Percentiles rank a stretch among this genome's conserved stretches.
These are phyloP conservation scores for Callipepla squamata DNA, from an alignment of 2,113 vertebrate species.

Conservation along the genomic window DNA sequence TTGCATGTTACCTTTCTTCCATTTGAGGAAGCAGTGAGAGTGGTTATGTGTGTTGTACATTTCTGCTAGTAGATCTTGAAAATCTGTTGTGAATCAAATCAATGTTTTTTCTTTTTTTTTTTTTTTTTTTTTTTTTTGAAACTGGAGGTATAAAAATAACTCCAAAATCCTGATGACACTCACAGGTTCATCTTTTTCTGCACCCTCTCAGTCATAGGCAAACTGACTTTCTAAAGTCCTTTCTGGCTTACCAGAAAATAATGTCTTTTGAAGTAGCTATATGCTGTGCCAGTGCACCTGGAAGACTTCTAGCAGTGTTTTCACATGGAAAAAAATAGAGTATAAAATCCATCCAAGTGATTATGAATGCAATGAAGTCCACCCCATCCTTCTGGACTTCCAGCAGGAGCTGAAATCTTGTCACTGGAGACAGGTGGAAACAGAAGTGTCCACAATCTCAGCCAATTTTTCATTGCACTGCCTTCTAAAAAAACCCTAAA, in stretches of 20 bases:
- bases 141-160: neutral
- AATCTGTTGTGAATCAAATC: neutral
- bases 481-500: neutral
- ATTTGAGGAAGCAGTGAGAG: neutral
- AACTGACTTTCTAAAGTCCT: neutral
- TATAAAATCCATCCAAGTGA: neutral
- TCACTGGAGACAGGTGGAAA: neutral
- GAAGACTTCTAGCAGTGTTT: neutral
- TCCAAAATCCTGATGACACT: neutral
- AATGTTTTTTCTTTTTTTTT: too few relatives aligned
- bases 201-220: neutral
- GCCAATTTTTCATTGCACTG: neutral
- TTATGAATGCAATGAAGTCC: neutral
- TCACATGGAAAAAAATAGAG: neutral
- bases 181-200: neutral
- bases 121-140: neutral
- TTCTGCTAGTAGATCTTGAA: neutral
- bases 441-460: neutral
- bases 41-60: neutral
- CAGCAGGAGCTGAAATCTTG: neutral
- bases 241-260: neutral
- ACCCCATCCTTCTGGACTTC: neutral
- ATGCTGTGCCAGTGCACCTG: neutral
- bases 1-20: neutral
- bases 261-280: neutral